Base-by-base conservation (phyloP, 2,888 invertebrate species). In the Ceramica pisi region DNA sequence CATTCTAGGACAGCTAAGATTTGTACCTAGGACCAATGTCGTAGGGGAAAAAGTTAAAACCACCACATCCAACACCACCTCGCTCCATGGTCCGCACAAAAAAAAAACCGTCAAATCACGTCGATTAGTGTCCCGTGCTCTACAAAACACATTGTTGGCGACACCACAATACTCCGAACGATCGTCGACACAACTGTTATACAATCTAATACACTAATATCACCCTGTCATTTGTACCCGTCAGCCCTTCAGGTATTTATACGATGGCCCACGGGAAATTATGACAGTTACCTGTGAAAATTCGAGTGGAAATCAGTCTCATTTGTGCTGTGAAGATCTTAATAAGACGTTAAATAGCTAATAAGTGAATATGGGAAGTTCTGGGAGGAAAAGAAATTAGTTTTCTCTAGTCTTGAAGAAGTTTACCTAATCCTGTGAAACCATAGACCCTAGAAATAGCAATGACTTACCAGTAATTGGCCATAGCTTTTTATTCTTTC, bases 61-160 rank as follows among this genome's bases (percentile, higher is more conserved):
- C 14, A 67, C 87, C 91, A 77, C 77, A 86, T 88, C 87, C 83
- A 86, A 71, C 56, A 2, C 61, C 78, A 81, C 75, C 44, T 2
- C 67, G 69, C 67, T 91, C 87, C 71, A 4, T 19, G 78, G 81
- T 60, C 70, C 80, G 80, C 77, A 75, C 87, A 85, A 89, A 93
- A 91, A n/a, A 93, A 91, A 95, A 95, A 90, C 77, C 87, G 96
- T 89, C 93, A 90, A 92, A 93, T 96, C 95, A 96, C 92, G 95
- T 93, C 96, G 95, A 95, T 96, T 95, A 95, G 95, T 92, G 91
- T 83, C 88, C 91, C 89, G 92, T 94, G 94, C 93, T 93, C 90
- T 92, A 94, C 92, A 93, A 92, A 90, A 90, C 92, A 90, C 90
- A 93, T 95, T 95, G 94, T 95, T 80, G 83, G 48, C 88, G 84